Evolutionary conservation across 1,140 invertebrate species (phyloP), one percentile per base, ranked within the genome.

Genomic region (Nautilus pompilius): DNA sequence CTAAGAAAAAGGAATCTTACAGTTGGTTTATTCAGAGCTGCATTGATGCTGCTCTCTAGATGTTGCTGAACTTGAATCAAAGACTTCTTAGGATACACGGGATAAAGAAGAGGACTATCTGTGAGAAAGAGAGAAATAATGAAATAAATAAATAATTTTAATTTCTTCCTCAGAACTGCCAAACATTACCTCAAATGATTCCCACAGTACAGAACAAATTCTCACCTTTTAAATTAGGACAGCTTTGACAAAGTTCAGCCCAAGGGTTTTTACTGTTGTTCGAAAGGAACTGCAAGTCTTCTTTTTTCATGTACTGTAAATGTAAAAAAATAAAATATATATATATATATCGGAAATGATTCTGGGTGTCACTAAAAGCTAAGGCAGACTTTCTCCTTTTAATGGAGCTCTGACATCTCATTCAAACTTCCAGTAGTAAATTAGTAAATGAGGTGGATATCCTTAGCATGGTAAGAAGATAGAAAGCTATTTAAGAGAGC

Each of bases 21-120:
- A 62, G 92, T 87, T 17, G 90, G 87, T 60, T 88, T 85, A 62
- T 87, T 84, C 74, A 95, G 93, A 26, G 93, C 88, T 26, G 87
- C 81, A 36, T 87, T 83, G 33, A 95, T 85, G 2, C 87, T 83
- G 58, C 86, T 76, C 63, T 90, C 88, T 60, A 96, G 82, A 73
- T 87, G 86, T 30, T 88, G 87, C 68, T 93, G 89, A 70, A 94
- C 88, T 78, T 95, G 92, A 8, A 94, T 82, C 17, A 97, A 81
- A 10, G 93, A 96, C 58, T 87, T 89, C 49, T 90, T 87, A 67
- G 87, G 86, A 77, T 91, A 87, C 66, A 91, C 89, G 36, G 88
- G 87, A 72, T 93, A 89, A 58, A 96, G 88, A 6, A 89, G 83
- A 0, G 87, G 85, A 78, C 89, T 88, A n/a, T 73, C 77, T 74